These are phyloP conservation scores for Zeugodacus cucurbitae DNA, from an alignment of 1,140 invertebrate genomes.

Conservation along the genomic window DNA sequence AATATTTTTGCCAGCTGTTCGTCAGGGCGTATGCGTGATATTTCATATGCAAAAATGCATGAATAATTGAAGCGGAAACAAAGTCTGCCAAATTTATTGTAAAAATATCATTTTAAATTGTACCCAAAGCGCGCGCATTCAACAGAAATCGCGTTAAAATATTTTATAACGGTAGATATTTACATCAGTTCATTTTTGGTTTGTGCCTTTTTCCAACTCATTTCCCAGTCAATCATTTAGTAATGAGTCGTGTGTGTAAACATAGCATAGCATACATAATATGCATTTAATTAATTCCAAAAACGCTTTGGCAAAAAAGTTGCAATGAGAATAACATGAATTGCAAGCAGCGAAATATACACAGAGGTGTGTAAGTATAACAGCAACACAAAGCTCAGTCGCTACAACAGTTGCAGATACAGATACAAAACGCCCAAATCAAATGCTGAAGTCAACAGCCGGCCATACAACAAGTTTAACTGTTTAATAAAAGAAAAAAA, in stretches of 20 bases:
- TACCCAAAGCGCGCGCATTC: not conserved
- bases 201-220: not conserved
- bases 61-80: not conserved
- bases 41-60: not conserved
- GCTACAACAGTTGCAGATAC: not conserved
- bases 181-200: not conserved
- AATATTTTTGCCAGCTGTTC: not conserved
- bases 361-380: not conserved
- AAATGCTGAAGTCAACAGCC: not conserved
- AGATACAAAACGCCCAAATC: not conserved
- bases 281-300: constrained; percentile 32
- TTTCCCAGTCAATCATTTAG: not conserved
- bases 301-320: constrained; percentile 10
- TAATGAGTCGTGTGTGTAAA: not conserved
- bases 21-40: not conserved
- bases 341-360: not conserved
- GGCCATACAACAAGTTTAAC: not conserved
- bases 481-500: not conserved
- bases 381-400: not conserved
- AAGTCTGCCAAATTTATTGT: not conserved
- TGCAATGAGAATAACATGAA: not conserved
- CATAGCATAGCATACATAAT: not conserved
- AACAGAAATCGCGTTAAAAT: not conserved
- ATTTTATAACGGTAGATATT: not conserved
- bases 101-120: not conserved